Evolutionary conservation across 2,113 vertebrate species (phyloP).

Genomic region (Ascaphus truei): DNA sequence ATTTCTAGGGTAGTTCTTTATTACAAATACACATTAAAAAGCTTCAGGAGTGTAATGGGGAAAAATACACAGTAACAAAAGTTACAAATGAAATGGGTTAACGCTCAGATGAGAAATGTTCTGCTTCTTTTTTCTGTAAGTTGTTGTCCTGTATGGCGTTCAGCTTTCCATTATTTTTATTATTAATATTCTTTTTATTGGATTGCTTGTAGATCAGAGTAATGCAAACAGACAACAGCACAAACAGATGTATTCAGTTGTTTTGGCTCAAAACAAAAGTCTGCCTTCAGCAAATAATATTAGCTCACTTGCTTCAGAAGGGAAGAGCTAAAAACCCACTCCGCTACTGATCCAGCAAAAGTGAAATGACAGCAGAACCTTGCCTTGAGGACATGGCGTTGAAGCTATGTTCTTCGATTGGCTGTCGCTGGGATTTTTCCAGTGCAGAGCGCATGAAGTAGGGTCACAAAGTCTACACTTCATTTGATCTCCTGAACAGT

Average conservation of each 20-base stretch:
- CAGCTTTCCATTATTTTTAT: too few relatives aligned
- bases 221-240: constrained; percentile 1
- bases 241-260: constrained; percentile 4
- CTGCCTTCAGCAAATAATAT: constrained; percentile 28
- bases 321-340: constrained; percentile 27
- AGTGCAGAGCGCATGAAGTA: background rate
- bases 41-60: too few relatives aligned
- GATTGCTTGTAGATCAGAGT: constrained; percentile 2
- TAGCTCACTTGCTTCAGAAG: constrained; percentile 38
- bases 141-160: too few relatives aligned
- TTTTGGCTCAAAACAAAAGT: constrained; percentile 25
- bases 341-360: constrained; percentile 29
- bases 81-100: too few relatives aligned
- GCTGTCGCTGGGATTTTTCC: constrained; percentile 2
- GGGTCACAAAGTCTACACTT: background rate
- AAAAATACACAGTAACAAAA: too few relatives aligned
- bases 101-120: too few relatives aligned
- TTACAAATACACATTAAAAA: too few relatives aligned
- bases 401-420: constrained; percentile 8
- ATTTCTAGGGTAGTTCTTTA: too few relatives aligned
- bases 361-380: constrained; percentile 23
- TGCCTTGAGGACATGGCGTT: constrained; percentile 18
- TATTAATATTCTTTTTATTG: too few relatives aligned
- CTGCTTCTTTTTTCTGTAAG: too few relatives aligned
- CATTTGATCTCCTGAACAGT: background rate